A percentile compares a stretch with the other conserved stretches of the same genome.
phyloP scores from a whole-genome alignment of 2,113 vertebrate genomes.

The Choloepus hoffmanni region DNA sequence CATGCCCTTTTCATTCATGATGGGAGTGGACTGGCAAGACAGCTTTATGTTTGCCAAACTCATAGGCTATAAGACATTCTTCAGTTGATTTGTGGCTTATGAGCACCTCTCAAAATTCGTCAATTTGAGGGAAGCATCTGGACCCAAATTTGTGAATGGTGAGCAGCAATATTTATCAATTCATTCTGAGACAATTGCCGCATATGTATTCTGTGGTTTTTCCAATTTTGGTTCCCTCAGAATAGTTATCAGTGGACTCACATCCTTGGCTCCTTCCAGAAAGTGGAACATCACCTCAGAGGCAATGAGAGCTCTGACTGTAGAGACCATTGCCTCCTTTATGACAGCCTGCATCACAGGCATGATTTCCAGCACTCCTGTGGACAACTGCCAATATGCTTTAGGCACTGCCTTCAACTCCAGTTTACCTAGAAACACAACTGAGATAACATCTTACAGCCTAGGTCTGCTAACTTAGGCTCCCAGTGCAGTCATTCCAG shows the following conservation, averaged over 20 bases:
- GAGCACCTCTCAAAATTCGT: slow-evolving; percentile 90
- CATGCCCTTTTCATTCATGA: slow-evolving; percentile 94
- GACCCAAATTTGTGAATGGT: slow-evolving; percentile 88
- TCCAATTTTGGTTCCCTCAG: slow-evolving; percentile 92
- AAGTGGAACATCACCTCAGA: slow-evolving; percentile 88
- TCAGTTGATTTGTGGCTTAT: slow-evolving; percentile 95
- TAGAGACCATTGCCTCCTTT: slow-evolving; percentile 90
- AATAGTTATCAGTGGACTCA: slow-evolving; percentile 88
- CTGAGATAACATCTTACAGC: slow-evolving; percentile 88
- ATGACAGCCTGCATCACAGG: slow-evolving; percentile 95
- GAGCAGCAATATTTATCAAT: slow-evolving; percentile 92
- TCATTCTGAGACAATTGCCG: slow-evolving; percentile 93
- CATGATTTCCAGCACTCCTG: slow-evolving; percentile 84
- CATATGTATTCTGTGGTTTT: slow-evolving; percentile 94
- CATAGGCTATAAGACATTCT: slow-evolving; percentile 93
- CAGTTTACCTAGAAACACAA: slow-evolving; percentile 78
- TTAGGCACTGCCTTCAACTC: slow-evolving; percentile 84
- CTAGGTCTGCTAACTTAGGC: slow-evolving; percentile 82
- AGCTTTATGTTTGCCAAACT: slow-evolving; percentile 92
- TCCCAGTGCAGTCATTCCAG: slow-evolving; percentile 57
- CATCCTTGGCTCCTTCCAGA: slow-evolving; percentile 89
- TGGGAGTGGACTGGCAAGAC: slow-evolving; percentile 95
- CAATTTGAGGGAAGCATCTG: slow-evolving; percentile 86
- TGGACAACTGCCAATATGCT: slow-evolving; percentile 85
- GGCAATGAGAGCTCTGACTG: slow-evolving; percentile 90